Base-by-base conservation (phyloP, 2,113 vertebrate species). In the Rhombomys opimus region DNA sequence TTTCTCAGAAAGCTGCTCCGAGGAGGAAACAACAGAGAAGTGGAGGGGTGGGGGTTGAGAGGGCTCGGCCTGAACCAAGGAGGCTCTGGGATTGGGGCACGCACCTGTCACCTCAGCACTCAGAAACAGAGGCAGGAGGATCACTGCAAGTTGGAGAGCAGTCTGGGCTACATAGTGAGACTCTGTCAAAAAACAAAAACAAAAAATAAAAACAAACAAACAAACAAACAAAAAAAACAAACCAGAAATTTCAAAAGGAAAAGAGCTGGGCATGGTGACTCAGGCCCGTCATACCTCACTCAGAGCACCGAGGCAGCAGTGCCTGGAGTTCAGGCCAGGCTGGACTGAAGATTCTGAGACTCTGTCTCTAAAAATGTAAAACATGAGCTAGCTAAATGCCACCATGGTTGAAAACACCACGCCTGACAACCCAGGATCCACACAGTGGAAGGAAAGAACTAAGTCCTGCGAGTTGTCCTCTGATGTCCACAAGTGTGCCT, bases 1-100 rank as follows among this genome's bases (percentile, higher is more conserved):
- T 68, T 95, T 90, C 96, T 89, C 90, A 93, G 95, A 93, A 93
- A 85, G 54, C 46, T 4, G 1, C 17, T 18, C 35, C 5, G 27
- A 89, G 32, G 22, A 93, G 68, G 85, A 38, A 72, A n/a, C 68
- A 68, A 18, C 41, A 35, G 30, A 87, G 32, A 38, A 46, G 38
- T 10, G 4, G 41, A 25, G 17, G 84, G 14, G 30, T 50, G 63
- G 15, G 50, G 27, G 35, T 68, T 5, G 7, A 50, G 50, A 27
- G 12, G 50, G 50, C 52, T 54, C 35, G 54, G 32, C 22, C 75
- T n/a, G 32, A 41, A 38, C 76, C 54, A 13, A 20, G 54, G 54
- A 76, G 20, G 35, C 86, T 76, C 38, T 7, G 35, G 68, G 35
- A 85, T 25, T 25, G 82, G 15, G 7, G 41, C 15, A 32, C 46